Evolutionary conservation across 64 coral and sea anemone species (phyloP), one percentile per base, ranked within the genome.

Genomic region (Exaiptasia diaphana): DNA sequence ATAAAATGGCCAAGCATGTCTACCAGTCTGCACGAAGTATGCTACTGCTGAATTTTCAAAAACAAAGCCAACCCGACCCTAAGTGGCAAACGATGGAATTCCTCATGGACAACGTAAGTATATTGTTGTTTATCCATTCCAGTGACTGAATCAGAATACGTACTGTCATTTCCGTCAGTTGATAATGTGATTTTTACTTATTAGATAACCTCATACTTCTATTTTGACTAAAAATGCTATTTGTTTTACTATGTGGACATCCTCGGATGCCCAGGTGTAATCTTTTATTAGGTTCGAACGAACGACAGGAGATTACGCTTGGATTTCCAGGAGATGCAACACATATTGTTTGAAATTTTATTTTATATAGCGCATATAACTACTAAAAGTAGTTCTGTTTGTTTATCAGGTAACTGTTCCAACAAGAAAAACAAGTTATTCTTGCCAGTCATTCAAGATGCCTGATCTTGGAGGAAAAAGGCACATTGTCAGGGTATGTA

Each of bases 401-500:
- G 2, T 71, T 44, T 23, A 0, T 11, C 49, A 71, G 67, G 12
- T 41, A 7, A n/a, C 67, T 38, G 24, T 71, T 43, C 67, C 67
- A 7, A 15, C 23, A 5, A 33, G 3, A 11, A 29, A 71, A 9
- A 71, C 67, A 26, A 71, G 67, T 37, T 71, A 71, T 35, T 25
- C 32, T 22, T 73, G 69, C 27, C 39, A 18, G 24, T 18, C 8
- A 4, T 73, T 73, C 27, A 49, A 43, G 5, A 29, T 73, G 32
- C 69, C 69, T 6, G 28, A 73, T 11, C 39, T 73, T 2, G 6
- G 38, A 29, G 69, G 69, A 46, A 73, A 73, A 22, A 7, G 38
- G 20, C 69, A 73, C 22, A 73, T 73, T 46, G 69, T 73, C 14
- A 73, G 69, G 40, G 69, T 73, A 38, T 42, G 69, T 45, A 8